phyloP scores from a whole-genome alignment of 2,113 vertebrate genomes.

The Sorex fumeus region DNA sequence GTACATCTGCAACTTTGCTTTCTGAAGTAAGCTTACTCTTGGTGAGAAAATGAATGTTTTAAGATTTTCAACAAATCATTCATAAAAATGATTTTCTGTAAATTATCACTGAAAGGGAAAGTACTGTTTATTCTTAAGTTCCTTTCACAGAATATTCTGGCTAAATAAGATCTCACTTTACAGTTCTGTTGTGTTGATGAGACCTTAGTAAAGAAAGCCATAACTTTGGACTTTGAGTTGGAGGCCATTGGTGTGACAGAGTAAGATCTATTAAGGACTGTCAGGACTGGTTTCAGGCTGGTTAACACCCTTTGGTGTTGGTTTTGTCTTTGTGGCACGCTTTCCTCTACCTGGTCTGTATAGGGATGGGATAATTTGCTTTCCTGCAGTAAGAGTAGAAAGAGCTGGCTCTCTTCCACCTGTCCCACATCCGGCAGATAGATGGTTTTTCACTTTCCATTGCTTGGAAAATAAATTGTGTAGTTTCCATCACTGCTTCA shows the following conservation, averaged over 20 bases:
- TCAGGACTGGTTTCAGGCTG: not conserved
- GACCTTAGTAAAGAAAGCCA: not conserved
- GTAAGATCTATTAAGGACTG: not conserved
- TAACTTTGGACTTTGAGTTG: not conserved
- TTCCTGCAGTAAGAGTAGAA: not conserved
- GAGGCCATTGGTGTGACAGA: not conserved
- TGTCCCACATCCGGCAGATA: not conserved
- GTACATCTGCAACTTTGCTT: not conserved
- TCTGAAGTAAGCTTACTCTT: not conserved
- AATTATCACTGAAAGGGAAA: constrained; percentile 2
- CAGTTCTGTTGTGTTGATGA: not conserved
- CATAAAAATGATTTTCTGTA: not conserved
- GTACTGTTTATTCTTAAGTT: not conserved
- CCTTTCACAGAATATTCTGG: not conserved
- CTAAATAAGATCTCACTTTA: not conserved
- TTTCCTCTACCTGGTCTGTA: not conserved
- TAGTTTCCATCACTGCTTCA: not conserved
- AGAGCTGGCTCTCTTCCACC: not conserved
- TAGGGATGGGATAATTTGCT: not conserved
- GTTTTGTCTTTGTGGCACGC: not conserved
- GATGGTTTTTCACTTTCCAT: not conserved
- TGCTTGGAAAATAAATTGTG: not conserved
- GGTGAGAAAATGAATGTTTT: constrained; percentile 18
- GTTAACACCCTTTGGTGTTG: not conserved
- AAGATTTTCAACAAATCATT: not conserved